Percentiles rank a stretch among this genome's conserved stretches.
These are phyloP conservation scores for Tupaia tana DNA, from an alignment of 2,113 vertebrate species.

Conservation along the genomic window DNA sequence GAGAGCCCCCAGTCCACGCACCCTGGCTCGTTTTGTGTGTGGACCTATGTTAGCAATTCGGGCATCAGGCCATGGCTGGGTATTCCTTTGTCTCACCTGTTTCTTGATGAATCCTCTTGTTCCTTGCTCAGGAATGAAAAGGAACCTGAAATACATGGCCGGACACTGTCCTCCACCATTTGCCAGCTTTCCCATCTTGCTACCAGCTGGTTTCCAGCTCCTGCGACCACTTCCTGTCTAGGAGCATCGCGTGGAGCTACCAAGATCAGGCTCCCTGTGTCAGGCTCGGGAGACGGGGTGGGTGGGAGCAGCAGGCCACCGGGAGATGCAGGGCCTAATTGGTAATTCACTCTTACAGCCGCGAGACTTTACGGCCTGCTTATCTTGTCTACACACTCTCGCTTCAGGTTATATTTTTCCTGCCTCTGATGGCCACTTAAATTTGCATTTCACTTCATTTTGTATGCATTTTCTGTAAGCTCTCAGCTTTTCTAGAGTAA, in stretches of 20 bases:
- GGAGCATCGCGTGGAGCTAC: no score
- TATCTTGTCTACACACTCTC: not conserved
- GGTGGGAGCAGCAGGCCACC: not conserved
- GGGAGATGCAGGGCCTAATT: not conserved
- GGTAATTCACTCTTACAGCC: not conserved
- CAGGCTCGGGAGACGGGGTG: not conserved
- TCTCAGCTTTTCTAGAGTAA: not conserved
- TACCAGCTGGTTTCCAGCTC: not conserved
- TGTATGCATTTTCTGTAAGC: not conserved
- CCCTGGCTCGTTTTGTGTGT: not conserved
- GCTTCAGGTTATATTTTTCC: not conserved
- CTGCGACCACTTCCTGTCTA: not conserved
- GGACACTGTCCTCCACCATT: no score
- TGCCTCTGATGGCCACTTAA: constrained; percentile 12
- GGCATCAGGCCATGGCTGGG: not conserved
- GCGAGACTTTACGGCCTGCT: not conserved
- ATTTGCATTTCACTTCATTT: constrained; percentile 2
- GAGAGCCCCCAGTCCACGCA: not conserved
- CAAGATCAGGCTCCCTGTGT: not conserved
- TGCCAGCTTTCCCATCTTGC: no score
- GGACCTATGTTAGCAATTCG: not conserved
- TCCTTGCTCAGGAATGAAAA: not conserved
- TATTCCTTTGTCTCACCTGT: not conserved
- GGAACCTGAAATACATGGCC: not conserved
- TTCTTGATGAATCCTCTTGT: not conserved